Evolutionary conservation across 2,113 vertebrate genomes (phyloP).

Genomic region (Pterocles orientalis): DNA sequence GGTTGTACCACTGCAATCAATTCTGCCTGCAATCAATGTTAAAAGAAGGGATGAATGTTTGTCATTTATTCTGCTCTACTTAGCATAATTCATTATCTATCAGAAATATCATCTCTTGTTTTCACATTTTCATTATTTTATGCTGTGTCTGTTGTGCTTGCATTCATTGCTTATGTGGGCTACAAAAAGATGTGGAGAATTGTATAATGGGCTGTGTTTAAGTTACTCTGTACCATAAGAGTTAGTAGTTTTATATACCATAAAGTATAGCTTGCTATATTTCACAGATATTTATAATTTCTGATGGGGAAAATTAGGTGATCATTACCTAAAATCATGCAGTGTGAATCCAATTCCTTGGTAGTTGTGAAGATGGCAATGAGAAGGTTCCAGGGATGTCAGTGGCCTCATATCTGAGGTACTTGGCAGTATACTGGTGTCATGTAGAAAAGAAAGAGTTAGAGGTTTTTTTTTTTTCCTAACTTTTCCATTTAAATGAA

Average conservation of each 20-base stretch:
- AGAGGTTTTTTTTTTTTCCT: neutral
- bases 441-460: neutral
- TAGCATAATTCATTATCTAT: neutral
- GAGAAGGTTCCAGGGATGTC: neutral
- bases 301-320: neutral
- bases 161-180: neutral
- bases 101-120: neutral
- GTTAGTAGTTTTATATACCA: neutral
- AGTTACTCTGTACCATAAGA: neutral
- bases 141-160: neutral
- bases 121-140: neutral
- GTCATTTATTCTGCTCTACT: neutral
- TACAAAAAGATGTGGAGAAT: neutral
- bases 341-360: neutral
- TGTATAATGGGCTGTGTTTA: rapidly evolving
- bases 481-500: neutral
- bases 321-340: neutral
- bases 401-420: neutral
- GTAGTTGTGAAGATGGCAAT: neutral
- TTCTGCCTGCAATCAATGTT: neutral
- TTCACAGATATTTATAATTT: neutral
- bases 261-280: neutral
- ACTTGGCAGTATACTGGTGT: neutral
- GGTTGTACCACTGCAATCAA: neutral
- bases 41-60: neutral